phyloP scores from a whole-genome alignment of 2,113 vertebrate species.

The Pteronura brasiliensis region DNA sequence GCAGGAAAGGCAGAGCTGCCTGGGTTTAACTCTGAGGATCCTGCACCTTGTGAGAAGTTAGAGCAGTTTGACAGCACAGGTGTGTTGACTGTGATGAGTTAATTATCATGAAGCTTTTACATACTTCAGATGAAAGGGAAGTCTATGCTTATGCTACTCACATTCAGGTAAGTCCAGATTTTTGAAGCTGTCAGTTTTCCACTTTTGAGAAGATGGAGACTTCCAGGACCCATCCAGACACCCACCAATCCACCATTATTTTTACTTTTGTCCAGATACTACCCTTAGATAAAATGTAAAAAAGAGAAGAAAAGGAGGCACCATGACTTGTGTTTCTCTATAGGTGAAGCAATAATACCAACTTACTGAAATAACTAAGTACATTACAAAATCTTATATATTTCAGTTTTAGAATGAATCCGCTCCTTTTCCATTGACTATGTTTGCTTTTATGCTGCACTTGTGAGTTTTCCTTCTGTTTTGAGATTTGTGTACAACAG shows the following conservation, averaged over 20 bases:
- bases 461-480: conserved; percentile 1
- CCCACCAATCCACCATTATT: not conserved
- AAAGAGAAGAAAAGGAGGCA: not conserved
- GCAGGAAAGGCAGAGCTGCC: not conserved
- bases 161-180: not conserved
- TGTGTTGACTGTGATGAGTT: not conserved
- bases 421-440: not conserved
- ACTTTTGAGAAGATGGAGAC: not conserved
- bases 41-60: not conserved
- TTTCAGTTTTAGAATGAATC: not conserved
- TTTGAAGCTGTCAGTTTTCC: not conserved
- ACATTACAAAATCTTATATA: not conserved
- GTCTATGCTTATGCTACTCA: not conserved
- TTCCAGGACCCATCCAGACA: not conserved
- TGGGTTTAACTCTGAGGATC: not conserved
- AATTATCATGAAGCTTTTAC: not conserved
- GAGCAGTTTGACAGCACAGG: not conserved
- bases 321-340: not conserved
- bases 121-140: not conserved
- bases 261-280: not conserved
- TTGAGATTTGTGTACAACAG: not conserved
- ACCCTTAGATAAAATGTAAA: not conserved
- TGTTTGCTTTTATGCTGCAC: not conserved
- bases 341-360: not conserved
- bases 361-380: conserved; percentile 26